Conservation (phyloP, 2,113 vertebrate genomes). For the Cranoglanis bouderius region DNA sequence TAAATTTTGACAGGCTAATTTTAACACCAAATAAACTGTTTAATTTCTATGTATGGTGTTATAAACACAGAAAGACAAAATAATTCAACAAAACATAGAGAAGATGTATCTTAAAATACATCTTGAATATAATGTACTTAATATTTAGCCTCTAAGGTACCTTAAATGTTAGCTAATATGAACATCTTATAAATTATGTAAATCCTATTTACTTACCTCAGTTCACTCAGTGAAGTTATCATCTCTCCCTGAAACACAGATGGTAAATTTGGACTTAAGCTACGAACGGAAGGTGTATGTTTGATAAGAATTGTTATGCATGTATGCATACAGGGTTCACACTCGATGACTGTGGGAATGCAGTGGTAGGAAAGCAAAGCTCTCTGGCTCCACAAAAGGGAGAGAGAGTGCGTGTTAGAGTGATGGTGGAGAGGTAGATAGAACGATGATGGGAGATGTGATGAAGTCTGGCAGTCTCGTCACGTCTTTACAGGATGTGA, state of each 20-base stretch:
- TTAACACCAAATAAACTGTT: neutral
- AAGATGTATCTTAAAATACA: neutral
- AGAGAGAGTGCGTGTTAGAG: neutral
- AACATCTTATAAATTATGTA: neutral
- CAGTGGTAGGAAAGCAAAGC: slow-evolving; percentile 36
- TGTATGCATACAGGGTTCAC: neutral
- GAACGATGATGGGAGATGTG: slow-evolving; percentile 24
- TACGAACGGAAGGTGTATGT: neutral
- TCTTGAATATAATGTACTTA: neutral
- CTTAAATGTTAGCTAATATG: neutral
- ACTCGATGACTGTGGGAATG: slow-evolving; percentile 37
- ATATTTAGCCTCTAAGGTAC: neutral
- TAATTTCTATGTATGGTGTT: neutral
- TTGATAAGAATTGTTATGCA: neutral
- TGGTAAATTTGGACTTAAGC: neutral
- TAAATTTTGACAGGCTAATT: neutral
- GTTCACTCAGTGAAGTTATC: neutral
- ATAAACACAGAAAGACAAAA: neutral
- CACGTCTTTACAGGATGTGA: slow-evolving; percentile 34
- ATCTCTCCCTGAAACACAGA: neutral
- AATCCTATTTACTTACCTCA: neutral
- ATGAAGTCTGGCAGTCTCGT: slow-evolving; percentile 47
- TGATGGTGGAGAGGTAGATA: slow-evolving; percentile 9
- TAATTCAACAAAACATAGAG: neutral
- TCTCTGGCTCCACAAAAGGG: slow-evolving; percentile 9